Evolutionary conservation across 2,113 vertebrate genomes (phyloP).

Genomic region (Rissa tridactyla): DNA sequence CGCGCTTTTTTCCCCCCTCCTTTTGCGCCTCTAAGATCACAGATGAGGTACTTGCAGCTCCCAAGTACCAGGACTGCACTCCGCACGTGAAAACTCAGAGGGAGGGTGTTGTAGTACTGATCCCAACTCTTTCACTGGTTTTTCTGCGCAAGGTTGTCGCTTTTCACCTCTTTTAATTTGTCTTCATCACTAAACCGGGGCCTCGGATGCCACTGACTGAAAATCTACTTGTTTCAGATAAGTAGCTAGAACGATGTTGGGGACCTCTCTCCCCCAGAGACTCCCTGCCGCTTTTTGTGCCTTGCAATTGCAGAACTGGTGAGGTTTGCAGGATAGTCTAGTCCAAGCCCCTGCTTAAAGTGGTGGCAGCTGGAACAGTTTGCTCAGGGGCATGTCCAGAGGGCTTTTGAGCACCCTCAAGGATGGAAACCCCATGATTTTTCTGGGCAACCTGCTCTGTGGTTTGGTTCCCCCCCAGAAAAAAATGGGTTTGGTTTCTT

Average conservation of each 20-base stretch:
- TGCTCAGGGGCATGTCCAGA: background rate
- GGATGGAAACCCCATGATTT: background rate
- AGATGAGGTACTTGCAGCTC: background rate
- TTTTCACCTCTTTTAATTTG: background rate
- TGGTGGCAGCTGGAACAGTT: background rate
- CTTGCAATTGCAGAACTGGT: background rate
- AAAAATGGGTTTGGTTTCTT: background rate
- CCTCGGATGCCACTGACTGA: background rate
- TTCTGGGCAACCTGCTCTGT: background rate
- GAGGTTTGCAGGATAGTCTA: background rate
- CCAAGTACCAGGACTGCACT: background rate
- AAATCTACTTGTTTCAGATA: background rate
- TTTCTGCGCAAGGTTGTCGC: background rate
- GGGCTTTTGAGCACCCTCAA: background rate
- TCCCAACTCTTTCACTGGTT: background rate
- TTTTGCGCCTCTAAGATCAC: background rate
- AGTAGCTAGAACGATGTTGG: background rate
- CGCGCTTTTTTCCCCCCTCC: fast-evolving
- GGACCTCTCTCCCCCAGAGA: background rate
- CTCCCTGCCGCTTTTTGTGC: background rate
- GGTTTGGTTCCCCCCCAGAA: background rate
- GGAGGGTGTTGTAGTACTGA: background rate
- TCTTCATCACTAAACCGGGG: background rate
- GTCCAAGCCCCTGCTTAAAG: background rate
- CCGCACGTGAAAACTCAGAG: background rate